These are phyloP conservation scores for Alces alces DNA, from an alignment of 2,113 vertebrate species.

Conservation along the genomic window DNA sequence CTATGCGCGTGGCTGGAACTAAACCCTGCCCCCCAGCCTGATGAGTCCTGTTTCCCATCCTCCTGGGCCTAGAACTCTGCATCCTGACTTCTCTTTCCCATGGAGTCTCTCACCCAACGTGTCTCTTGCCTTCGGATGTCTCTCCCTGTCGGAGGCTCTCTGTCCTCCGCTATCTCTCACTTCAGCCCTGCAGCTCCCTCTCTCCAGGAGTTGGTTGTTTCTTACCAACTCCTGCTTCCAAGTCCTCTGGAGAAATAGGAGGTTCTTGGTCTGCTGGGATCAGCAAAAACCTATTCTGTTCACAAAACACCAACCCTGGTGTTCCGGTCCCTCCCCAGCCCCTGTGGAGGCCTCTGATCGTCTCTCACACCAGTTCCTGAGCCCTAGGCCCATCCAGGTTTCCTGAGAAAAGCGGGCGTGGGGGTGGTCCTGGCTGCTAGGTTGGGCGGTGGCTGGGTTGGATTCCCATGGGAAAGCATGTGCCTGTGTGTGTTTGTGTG, in stretches of 20 bases:
- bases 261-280: neutral
- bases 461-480: constrained; percentile 48
- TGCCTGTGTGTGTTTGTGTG: neutral
- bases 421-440: neutral
- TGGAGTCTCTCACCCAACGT: neutral
- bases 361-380: neutral
- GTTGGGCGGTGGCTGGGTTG: neutral
- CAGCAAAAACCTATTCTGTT: neutral
- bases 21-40: neutral
- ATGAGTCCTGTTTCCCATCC: rapidly evolving
- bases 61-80: too few species aligned
- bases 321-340: neutral
- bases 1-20: neutral
- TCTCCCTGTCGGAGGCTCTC: neutral
- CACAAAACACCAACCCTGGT: neutral
- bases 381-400: neutral
- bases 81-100: neutral
- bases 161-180: neutral
- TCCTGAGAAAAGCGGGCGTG: constrained; percentile 30
- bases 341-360: neutral
- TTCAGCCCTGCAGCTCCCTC: neutral
- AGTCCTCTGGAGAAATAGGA: neutral
- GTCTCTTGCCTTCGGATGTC: neutral
- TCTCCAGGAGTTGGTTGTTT: neutral
- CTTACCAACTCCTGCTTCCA: neutral